A percentile compares a stretch with the other conserved stretches of the same genome.
phyloP scores from a whole-genome alignment of 2,888 invertebrate genomes.

The Plagodis dolabraria region DNA sequence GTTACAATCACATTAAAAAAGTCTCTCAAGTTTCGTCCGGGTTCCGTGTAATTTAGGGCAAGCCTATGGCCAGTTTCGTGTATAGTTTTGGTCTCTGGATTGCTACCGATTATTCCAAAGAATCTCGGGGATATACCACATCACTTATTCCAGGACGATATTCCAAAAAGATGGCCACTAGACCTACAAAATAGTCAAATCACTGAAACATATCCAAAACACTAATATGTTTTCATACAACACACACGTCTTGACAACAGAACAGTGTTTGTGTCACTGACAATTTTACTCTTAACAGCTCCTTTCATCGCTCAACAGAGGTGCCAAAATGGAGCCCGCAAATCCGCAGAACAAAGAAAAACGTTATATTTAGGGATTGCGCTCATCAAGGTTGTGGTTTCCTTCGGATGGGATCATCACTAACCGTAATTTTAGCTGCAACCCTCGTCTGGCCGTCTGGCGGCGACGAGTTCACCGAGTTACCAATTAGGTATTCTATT shows the following conservation, averaged over 20 bases:
- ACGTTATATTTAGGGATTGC: conserved; percentile 36
- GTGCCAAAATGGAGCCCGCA: conserved; percentile 4
- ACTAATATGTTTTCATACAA: no score
- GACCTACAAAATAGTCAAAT: no score
- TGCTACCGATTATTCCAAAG: no score
- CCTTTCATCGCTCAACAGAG: conserved; percentile 9
- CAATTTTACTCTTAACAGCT: conserved; percentile 2
- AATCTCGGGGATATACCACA: no score
- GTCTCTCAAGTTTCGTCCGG: no score
- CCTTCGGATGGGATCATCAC: conserved; percentile 37
- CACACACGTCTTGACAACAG: not conserved
- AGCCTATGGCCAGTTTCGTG: no score
- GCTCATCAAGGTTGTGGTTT: conserved; percentile 41
- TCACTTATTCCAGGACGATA: no score
- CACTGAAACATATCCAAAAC: no score
- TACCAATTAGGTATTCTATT: conserved; percentile 75
- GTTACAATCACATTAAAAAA: no score
- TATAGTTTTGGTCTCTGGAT: no score
- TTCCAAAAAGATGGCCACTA: no score
- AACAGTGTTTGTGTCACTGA: not conserved
- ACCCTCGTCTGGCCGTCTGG: conserved; percentile 74
- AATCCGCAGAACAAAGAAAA: not conserved
- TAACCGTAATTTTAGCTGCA: conserved; percentile 67
- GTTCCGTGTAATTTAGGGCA: no score
- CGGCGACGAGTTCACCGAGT: conserved; percentile 48